A percentile compares a stretch with the other conserved stretches of the same genome.
phyloP scores from a whole-genome alignment of 2,888 invertebrate species.

The Pocota personata region DNA sequence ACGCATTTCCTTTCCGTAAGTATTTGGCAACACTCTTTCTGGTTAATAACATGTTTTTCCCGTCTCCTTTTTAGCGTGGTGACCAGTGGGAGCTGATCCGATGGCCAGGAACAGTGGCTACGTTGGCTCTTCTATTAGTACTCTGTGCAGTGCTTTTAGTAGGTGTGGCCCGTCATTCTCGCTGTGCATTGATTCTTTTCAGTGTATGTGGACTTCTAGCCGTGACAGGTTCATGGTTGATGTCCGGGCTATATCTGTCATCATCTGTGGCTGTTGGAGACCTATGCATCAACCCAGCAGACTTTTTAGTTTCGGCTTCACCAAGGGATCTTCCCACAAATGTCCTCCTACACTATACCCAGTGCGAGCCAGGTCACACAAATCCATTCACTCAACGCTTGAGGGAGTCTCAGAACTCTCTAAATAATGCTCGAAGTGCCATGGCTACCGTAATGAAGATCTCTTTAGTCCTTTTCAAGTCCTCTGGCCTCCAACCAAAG shows the following conservation, averaged over 20 bases:
- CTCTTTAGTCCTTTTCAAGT: constrained; percentile 82
- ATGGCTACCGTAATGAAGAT: constrained; percentile 83
- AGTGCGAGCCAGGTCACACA: constrained; percentile 91
- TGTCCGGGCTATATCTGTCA: constrained; percentile 93
- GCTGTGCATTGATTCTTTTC: constrained; percentile 94
- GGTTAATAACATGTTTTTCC: not conserved
- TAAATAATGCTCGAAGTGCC: constrained; percentile 83
- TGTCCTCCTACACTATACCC: constrained; percentile 90
- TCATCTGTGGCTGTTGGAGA: constrained; percentile 93
- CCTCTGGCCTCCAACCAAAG: constrained; percentile 87
- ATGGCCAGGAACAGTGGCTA: constrained; percentile 95
- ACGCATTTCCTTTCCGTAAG: constrained; percentile 84
- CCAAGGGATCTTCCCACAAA: constrained; percentile 85
- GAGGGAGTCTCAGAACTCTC: constrained; percentile 89
- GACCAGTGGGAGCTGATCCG: constrained; percentile 90
- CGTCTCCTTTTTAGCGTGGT: constrained; percentile 84
- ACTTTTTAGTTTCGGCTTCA: constrained; percentile 88
- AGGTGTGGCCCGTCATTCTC: constrained; percentile 94
- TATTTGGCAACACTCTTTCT: constrained; percentile 18
- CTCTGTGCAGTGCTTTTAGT: constrained; percentile 95
- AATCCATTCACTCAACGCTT: constrained; percentile 92
- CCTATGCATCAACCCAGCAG: constrained; percentile 93
- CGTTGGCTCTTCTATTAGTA: constrained; percentile 92
- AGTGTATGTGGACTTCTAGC: constrained; percentile 94
- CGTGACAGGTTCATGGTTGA: constrained; percentile 94